Conservation (phyloP, 2,113 vertebrate species). For the Sinocyclocheilus maitianheensis region DNA sequence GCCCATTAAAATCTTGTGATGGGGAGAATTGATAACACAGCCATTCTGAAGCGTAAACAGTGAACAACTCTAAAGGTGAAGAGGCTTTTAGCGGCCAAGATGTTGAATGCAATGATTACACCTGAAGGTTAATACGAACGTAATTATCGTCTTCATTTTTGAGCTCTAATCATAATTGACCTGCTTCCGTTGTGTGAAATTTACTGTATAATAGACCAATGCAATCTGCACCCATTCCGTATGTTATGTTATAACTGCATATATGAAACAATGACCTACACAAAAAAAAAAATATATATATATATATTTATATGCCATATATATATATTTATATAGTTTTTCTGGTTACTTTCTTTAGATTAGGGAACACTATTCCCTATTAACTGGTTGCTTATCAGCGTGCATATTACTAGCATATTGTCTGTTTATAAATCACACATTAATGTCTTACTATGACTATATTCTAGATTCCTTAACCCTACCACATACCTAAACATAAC, state of each 20-base stretch:
- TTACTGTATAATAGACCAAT: neutral
- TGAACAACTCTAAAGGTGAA: slow-evolving; percentile 66
- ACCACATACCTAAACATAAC: too few relatives aligned
- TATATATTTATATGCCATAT: too few relatives aligned
- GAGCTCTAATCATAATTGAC: slow-evolving; percentile 5
- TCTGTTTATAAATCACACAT: too few relatives aligned
- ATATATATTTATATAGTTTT: too few relatives aligned
- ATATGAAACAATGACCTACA: too few relatives aligned
- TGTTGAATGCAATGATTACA: slow-evolving; percentile 22
- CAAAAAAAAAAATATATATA: too few relatives aligned
- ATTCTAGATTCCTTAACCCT: too few relatives aligned
- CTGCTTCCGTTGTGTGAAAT: neutral
- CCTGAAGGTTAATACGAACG: slow-evolving; percentile 10
- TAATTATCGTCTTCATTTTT: slow-evolving; percentile 5
- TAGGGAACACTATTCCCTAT: too few relatives aligned
- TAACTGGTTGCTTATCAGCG: too few relatives aligned
- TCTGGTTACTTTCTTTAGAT: too few relatives aligned
- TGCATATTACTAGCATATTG: too few relatives aligned
- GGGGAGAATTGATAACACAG: slow-evolving; percentile 66
- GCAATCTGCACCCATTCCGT: neutral
- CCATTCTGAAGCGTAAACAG: slow-evolving; percentile 66
- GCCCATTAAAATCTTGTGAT: slow-evolving; percentile 75
- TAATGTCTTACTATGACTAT: too few relatives aligned
- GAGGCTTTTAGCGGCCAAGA: slow-evolving; percentile 22
- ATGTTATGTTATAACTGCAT: neutral